Evolutionary conservation across 2,888 invertebrate genomes (phyloP), one percentile per base, ranked within the genome.

Genomic region (Ormyrus thymus): DNA sequence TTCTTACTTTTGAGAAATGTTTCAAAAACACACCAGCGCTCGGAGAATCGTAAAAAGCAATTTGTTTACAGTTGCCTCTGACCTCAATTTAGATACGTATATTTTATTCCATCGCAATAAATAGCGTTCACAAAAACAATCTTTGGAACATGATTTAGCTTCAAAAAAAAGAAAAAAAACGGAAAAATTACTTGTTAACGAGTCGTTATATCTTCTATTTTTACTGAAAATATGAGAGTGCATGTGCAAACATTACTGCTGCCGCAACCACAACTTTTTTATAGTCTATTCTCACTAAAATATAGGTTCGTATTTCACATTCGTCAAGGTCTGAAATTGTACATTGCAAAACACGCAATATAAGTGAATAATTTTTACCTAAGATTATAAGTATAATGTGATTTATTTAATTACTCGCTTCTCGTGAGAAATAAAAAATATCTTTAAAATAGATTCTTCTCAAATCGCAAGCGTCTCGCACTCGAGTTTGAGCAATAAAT

Each of bases 251-350:
- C 51, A 75, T 75, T 61, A 75, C 66, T 53, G 56, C 58, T 66
- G 71, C 75, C 75, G 61, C 71, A 79, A 79, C 75, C 71, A 71
- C 75, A 75, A 70, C 71, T 75, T 79, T 79, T 79, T 75, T 66
- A 75, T 75, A 50, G 50, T 69, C 66, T 75, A 65, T 79, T 75
- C 70, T 50, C 59, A 71, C 75, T 79, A 79, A 75, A 79, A 79
- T 79, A 79, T 75, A 79, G 75, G 75, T 79, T 79, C 75, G 75
- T 66, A 71, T 75, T 75, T 71, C 70, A 79, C 61, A 79, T 79
- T 75, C 79, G 65, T 71, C 79, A 79, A 79, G 79, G 79, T 75
- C 75, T 79, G 59, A 71, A 75, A 75, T 75, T 70, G 75, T 75
- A 48, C 66, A 61, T 79, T 79, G 79, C 79, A 75, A 79, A 79